phyloP scores from a whole-genome alignment of 1,140 invertebrate genomes.

The Himalopsyche phryganea region DNA sequence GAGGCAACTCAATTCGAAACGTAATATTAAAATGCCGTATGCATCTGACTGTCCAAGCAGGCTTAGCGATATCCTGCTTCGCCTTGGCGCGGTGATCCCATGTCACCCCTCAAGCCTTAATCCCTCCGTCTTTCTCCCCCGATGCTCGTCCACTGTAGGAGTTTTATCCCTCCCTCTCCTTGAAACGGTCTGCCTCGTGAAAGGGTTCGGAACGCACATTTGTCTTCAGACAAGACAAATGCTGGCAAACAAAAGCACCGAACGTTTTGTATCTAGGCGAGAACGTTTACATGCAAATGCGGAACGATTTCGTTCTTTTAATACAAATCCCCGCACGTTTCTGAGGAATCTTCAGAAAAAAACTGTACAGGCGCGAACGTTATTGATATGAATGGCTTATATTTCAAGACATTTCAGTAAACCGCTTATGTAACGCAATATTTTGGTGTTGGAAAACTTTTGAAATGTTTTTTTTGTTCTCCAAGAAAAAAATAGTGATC shows the following conservation, averaged over 20 bases:
- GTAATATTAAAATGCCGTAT: too few species aligned
- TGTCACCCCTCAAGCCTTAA: neutral
- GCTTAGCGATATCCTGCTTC: neutral
- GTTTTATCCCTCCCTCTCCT: neutral
- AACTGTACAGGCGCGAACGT: too few species aligned
- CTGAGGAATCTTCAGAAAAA: neutral
- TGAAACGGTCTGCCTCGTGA: conserved; percentile 4
- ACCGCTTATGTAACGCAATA: too few species aligned
- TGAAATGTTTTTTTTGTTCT: too few species aligned
- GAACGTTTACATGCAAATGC: conserved; percentile 33
- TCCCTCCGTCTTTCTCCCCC: neutral
- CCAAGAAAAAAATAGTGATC: too few species aligned
- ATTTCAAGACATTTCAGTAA: too few species aligned
- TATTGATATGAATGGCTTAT: too few species aligned
- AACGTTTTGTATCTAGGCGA: conserved; percentile 30
- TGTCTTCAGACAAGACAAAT: conserved; percentile 34
- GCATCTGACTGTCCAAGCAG: too few species aligned
- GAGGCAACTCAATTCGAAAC: too few species aligned
- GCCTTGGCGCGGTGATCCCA: neutral
- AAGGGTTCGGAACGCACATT: conserved; percentile 30
- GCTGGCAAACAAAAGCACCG: conserved; percentile 31
- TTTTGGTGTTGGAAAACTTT: too few species aligned
- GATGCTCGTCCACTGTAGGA: neutral
- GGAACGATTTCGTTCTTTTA: conserved; percentile 31
- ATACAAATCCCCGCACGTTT: conserved; percentile 25